Percentiles rank a stretch among this genome's conserved stretches.
These are phyloP conservation scores for Falco concolor DNA, from an alignment of 2,797 vertebrate genomes.

Conservation along the genomic window DNA sequence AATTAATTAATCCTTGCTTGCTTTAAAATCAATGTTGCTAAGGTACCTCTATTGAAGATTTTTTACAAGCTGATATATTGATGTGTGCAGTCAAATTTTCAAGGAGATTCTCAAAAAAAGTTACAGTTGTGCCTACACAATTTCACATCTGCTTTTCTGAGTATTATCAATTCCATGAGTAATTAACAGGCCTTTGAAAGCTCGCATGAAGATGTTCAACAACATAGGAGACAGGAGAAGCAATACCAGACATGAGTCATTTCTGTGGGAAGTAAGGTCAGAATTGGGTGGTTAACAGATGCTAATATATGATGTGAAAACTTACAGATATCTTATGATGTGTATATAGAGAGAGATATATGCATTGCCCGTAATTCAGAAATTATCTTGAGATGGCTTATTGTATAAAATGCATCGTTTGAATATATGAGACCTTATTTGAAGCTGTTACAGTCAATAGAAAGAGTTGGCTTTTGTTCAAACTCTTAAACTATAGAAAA, in stretches of 20 bases:
- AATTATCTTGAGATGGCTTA: not conserved
- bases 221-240: not conserved
- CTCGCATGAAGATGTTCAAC: not conserved
- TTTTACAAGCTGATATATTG: slow-evolving; percentile 29
- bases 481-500: slow-evolving; percentile 13
- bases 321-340: not conserved
- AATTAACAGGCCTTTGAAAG: not conserved
- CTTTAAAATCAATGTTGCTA: slow-evolving; percentile 23
- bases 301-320: not conserved
- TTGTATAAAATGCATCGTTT: not conserved
- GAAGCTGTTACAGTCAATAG: not conserved
- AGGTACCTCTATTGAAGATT: slow-evolving; percentile 30
- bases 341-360: not conserved
- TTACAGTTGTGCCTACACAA: not conserved
- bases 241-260: not conserved
- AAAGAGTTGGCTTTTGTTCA: not conserved
- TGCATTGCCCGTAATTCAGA: not conserved
- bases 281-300: not conserved
- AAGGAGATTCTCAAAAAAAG: not conserved
- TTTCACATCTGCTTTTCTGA: not conserved
- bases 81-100: not conserved
- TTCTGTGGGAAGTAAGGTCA: not conserved
- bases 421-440: not conserved
- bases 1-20: slow-evolving; percentile 15
- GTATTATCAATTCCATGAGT: not conserved